Base-by-base conservation (phyloP, 92 coral and sea anemone genomes). In the Epizoanthus rinbou region DNA sequence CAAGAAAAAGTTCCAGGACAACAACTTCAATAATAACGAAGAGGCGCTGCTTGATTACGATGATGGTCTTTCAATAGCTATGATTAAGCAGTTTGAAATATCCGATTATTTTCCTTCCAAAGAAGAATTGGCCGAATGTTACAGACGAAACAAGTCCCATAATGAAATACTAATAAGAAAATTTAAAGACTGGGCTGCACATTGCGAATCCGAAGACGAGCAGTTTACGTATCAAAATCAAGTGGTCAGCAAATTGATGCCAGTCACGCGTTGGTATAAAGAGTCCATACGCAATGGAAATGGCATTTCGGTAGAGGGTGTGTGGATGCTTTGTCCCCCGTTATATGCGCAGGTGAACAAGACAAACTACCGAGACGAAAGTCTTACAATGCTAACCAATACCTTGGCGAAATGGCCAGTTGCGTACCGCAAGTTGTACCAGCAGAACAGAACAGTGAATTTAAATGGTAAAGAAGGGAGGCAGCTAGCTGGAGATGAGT, bases 401-500 rank as follows among this genome's bases (percentile, higher is more conserved):
- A 72, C 35, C 8, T 10, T 84, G 2, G 87, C 87, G 0, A 84
- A 60, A 47, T 84, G 87, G 87, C 87, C 75, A 7, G 2, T 74
- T 9, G 87, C 83, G 6, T 75, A 84, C 68, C 22, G 81, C 8
- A 21, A 39, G 8, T 33, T 84, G 81, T 84, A 74, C 62, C 82
- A 53, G 45, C 81, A 35, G 52, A 85, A 85, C 72, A 43, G 92
- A 80, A 79, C 86, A 28, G 80, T 85, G 1, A 89, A 78, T 60
- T 43, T 89, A 23, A 79, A 85, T 74, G 84, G 89, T 25, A 85
- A 73, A 28, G 24, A 67, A 39, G 92, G 89, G 65, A 85, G 25
- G 47, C 86, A 89, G 28, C 66, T 89, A 4, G 92, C 92, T 3
- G 89, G 87, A 33, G 91, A 84, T 25, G 89, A 88, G 50, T 89